These are phyloP conservation scores for Patella ulyssiponensis DNA, from an alignment of 2,888 invertebrate species.

Conservation along the genomic window DNA sequence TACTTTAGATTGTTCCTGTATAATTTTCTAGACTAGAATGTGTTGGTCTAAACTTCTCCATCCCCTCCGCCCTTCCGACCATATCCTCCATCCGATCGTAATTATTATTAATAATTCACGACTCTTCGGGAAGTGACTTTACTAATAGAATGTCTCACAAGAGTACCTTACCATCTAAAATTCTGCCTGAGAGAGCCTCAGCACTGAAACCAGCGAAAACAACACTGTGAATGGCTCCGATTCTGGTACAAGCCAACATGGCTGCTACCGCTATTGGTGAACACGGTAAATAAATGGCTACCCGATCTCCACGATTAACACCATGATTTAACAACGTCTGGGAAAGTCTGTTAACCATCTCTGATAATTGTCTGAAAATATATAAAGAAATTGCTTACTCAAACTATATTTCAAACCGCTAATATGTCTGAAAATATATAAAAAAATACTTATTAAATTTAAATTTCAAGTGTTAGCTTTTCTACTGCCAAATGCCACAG, in stretches of 20 bases:
- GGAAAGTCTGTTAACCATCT: constrained; percentile 70
- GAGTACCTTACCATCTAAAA: constrained; percentile 72
- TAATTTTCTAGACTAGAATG: no score
- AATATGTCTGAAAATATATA: neutral
- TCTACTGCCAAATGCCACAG: no score
- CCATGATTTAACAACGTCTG: constrained; percentile 70
- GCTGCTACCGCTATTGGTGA: constrained; percentile 73
- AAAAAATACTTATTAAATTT: neutral
- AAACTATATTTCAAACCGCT: neutral
- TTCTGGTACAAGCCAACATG: constrained; percentile 74
- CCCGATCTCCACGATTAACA: constrained; percentile 73
- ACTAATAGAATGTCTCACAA: no score
- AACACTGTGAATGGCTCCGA: constrained; percentile 75
- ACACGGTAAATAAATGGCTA: constrained; percentile 74
- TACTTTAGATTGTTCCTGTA: no score
- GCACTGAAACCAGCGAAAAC: constrained; percentile 76
- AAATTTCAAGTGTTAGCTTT: no score
- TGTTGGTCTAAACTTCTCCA: no score
- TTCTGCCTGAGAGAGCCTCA: constrained; percentile 73
- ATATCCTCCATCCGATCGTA: no score
- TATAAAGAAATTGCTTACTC: neutral
- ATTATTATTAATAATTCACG: no score
- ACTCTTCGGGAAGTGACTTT: no score
- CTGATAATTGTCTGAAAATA: constrained; percentile 67
- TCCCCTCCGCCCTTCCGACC: no score